Conservation (phyloP, 1,140 invertebrate genomes). For the Psilanteris sp. region DNA sequence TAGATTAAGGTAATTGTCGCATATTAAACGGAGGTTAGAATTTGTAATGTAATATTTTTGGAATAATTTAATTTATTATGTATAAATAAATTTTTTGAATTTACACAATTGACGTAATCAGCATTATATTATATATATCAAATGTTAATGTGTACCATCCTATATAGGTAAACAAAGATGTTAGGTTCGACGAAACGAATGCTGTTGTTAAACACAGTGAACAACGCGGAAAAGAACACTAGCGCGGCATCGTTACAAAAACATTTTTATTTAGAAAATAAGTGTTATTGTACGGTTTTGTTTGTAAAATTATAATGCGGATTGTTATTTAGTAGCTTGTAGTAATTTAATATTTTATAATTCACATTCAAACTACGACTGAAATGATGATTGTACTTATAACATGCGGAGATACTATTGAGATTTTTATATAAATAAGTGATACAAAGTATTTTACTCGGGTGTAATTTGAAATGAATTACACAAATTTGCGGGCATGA, state of each 20-base stretch:
- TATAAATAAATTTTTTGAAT: conserved; percentile 21
- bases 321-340: conserved; percentile 57
- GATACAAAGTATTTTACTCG: conserved; percentile 42
- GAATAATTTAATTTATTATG: conserved; percentile 27
- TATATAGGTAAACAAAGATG: too few species aligned
- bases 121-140: neutral
- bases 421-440: conserved; percentile 52
- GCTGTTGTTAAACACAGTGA: neutral
- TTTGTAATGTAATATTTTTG: conserved; percentile 10
- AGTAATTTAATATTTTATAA: conserved; percentile 57
- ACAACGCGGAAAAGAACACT: conserved; percentile 3
- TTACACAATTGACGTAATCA: conserved; percentile 6
- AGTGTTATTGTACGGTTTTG: conserved; percentile 60
- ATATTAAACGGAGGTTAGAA: conserved; percentile 6
- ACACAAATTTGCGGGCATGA: conserved; percentile 58
- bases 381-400: conserved; percentile 47
- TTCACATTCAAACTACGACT: conserved; percentile 42
- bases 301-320: conserved; percentile 61
- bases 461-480: conserved; percentile 30
- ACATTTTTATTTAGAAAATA: conserved; percentile 43
- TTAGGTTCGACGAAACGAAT: too few species aligned
- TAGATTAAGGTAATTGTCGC: too few species aligned
- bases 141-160: too few species aligned
- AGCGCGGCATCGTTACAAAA: conserved; percentile 22
- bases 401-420: conserved; percentile 23